Conservation (phyloP, 2,113 vertebrate genomes). For the Nothoprocta perdicaria region DNA sequence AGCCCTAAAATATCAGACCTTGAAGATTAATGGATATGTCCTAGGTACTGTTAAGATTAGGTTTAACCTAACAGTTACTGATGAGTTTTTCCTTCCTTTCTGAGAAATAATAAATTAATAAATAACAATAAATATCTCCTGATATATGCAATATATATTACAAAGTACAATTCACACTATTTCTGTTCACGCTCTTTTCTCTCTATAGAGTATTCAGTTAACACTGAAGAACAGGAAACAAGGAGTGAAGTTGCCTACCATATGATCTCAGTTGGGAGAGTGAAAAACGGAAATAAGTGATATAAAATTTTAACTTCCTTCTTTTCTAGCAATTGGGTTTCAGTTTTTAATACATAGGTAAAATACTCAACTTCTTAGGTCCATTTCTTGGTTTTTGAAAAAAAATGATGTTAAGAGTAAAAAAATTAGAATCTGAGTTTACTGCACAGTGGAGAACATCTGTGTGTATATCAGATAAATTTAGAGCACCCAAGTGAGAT, state of each 20-base stretch:
- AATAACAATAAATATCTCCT: neutral
- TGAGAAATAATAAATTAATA: neutral
- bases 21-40: slow-evolving; percentile 18
- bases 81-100: neutral
- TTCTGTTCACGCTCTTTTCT: neutral
- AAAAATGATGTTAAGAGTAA: neutral
- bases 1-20: slow-evolving; percentile 19
- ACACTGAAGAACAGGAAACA: neutral
- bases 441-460: neutral
- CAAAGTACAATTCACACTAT: neutral
- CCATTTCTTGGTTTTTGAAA: neutral
- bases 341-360: neutral
- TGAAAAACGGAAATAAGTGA: neutral
- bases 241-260: neutral
- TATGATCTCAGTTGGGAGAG: neutral
- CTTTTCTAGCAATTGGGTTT: neutral
- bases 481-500: neutral
- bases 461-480: neutral
- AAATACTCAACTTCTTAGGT: neutral
- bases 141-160: neutral
- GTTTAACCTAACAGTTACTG: neutral
- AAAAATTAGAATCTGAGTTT: neutral
- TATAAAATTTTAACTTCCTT: neutral
- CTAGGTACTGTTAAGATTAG: neutral
- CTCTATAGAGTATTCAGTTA: neutral